Evolutionary conservation across 2,888 invertebrate species (phyloP), one percentile per base, ranked within the genome.

Genomic region (Cheilosia impressa): DNA sequence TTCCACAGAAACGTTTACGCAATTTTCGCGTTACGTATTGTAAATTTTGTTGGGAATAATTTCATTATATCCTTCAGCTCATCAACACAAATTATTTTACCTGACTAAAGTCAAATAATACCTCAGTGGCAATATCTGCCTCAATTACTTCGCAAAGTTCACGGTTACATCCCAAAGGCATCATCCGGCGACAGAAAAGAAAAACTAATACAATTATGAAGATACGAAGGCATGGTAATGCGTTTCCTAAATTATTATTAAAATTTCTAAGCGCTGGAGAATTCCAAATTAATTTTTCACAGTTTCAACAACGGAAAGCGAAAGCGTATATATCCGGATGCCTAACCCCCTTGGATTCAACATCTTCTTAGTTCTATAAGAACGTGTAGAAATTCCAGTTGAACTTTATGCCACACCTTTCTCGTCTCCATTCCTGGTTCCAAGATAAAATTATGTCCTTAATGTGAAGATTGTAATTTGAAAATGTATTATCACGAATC

Each of bases 401-500:
- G 53, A 41, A 75, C 58, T 75, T 71, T 71, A 75, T 75, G 84
- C 75, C 84, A 75, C 73, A 84, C 63, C 79, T 73, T 79, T 43
- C 24, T 53, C 52, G 34, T 27, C 45, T 47, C n/a, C 65, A 58
- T 55, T 62, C 57, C 76, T 71, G 65, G 66, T 76, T 80, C 63
- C 58, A 58, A 89, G 88, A 90, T 91, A 89, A 89, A 92, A 91
- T 92, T 91, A 91, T 91, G 90, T 91, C 89, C 89, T 90, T 89
- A 88, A 91, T 89, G 91, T 87, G 88, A 89, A 91, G 91, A 90
- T 91, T 91, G 90, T 91, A 92, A 92, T 91, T 91, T 91, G 88
- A 90, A 89, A 90, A 84, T 87, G 79, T 88, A 87, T 83, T 84
- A 82, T 84, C 77, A 76, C 77, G 81, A 81, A 71, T 85, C 75